A percentile compares a stretch with the other conserved stretches of the same genome.
Evolutionary conservation across 2,888 invertebrate genomes (phyloP).

Genomic region (Drosophila hamatofila): DNA sequence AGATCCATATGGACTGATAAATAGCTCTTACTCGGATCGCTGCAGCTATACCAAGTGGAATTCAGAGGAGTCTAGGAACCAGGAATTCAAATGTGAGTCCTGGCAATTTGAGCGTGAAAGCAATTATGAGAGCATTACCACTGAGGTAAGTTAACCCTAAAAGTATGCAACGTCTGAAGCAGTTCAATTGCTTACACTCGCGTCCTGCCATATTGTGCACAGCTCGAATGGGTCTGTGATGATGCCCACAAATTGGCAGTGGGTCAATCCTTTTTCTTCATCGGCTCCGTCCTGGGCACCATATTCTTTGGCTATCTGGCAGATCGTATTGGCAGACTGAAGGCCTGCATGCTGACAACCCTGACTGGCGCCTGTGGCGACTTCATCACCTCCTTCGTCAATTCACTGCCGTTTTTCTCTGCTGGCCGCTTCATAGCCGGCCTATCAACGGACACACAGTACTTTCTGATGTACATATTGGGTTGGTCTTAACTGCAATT

Average conservation of each 20-base stretch:
- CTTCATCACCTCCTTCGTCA: constrained; percentile 86
- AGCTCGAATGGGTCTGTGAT: constrained; percentile 87
- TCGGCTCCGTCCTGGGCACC: constrained; percentile 87
- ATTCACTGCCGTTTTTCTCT: constrained; percentile 85
- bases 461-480: constrained; percentile 88
- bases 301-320: constrained; percentile 87
- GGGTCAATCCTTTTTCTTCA: constrained; percentile 87
- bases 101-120: constrained; percentile 87
- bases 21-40: background rate
- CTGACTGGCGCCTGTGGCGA: constrained; percentile 86
- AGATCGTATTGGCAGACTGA: constrained; percentile 87
- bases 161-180: constrained; percentile 41
- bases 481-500: constrained; percentile 82
- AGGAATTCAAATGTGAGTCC: constrained; percentile 82
- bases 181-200: constrained; percentile 32
- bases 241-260: constrained; percentile 87
- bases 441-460: constrained; percentile 87
- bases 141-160: constrained; percentile 86
- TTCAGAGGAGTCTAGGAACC: constrained; percentile 40
- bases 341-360: constrained; percentile 87
- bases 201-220: constrained; percentile 36
- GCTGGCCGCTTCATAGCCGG: constrained; percentile 87
- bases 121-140: constrained; percentile 87
- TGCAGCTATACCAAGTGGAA: constrained; percentile 40
- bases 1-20: constrained; percentile 4